Evolutionary conservation across 2,888 invertebrate genomes (phyloP).

Genomic region (Marronus borbonicus): DNA sequence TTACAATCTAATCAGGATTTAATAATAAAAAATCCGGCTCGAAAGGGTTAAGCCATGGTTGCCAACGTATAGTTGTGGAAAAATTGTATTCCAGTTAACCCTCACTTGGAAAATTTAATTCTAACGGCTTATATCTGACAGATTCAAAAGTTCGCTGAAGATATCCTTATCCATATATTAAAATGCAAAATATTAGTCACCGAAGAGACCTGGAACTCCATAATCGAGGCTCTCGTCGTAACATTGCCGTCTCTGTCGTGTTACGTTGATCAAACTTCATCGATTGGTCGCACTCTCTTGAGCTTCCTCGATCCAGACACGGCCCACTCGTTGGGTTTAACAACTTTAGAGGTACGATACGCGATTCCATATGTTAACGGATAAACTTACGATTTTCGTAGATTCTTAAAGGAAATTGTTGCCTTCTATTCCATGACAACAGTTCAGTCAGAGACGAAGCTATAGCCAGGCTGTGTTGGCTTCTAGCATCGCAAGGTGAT

Average conservation of each 20-base stretch:
- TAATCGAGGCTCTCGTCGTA: slow-evolving; percentile 75
- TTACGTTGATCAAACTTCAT: slow-evolving; percentile 72
- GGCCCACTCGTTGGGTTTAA: slow-evolving; percentile 74
- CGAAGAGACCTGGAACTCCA: slow-evolving; percentile 76
- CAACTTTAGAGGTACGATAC: slow-evolving; percentile 71
- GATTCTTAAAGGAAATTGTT: slow-evolving; percentile 72
- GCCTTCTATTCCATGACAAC: slow-evolving; percentile 70
- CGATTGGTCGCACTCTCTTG: slow-evolving; percentile 75
- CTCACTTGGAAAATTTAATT: no score
- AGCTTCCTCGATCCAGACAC: slow-evolving; percentile 78
- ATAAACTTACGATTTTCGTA: slow-evolving; percentile 54
- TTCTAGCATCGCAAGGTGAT: slow-evolving; percentile 70
- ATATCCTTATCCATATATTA: slow-evolving; percentile 76
- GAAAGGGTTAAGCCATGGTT: no score
- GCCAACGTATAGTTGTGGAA: no score
- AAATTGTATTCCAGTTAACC: no score
- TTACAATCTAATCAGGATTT: no score
- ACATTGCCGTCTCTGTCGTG: slow-evolving; percentile 77
- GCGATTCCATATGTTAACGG: slow-evolving; percentile 8
- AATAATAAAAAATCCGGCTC: no score
- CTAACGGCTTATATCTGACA: slow-evolving; percentile 63
- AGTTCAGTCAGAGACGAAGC: slow-evolving; percentile 71
- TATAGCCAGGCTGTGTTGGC: slow-evolving; percentile 71
- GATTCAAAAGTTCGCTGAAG: slow-evolving; percentile 75
- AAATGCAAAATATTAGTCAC: slow-evolving; percentile 78